Base-by-base conservation (phyloP, 2,113 vertebrate genomes). In the Butorides virescens region DNA sequence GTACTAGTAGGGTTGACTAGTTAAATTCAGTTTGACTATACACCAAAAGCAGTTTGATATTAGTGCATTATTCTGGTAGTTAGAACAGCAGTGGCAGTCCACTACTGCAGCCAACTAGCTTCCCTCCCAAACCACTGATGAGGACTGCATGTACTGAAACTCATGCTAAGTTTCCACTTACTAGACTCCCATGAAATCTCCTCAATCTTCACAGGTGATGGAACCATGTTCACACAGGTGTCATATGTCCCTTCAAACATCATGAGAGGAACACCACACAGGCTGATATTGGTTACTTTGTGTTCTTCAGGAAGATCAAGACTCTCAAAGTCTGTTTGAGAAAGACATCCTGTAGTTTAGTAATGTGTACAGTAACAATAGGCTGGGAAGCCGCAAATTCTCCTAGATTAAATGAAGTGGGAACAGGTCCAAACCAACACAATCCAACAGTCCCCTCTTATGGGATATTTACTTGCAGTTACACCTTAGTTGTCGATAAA, bases 281-380 rank as follows among this genome's bases (percentile, higher is more conserved):
- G 83, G 63, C 97, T 88, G 34, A 98, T 85, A 49, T 96, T 92
- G 65, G 97, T 97, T 19, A 98, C 39, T 71, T 90, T 97, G 58
- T 98, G n/a, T 44, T 98, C 98, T 71, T 98, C 98, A 67, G 98
- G 97, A 88, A 98, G 89, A 59, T 98, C 98, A 75, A 98, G 98
- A 71, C 77, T 97, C 86, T 98, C 98, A 86, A 98, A 98, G 14
- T 98, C 98, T 98, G 92, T 88, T 95, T 39, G 82, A 58, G 34
- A 39, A 86, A 90, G 77, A 58, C 23, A 81, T 6, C 50, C 2
- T 16, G 20, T 56, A 58, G 21, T 55, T 75, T 32, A 94, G 25
- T 32, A 44, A 83, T 23, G 8, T 7, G 1, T 17, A 18, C 27
- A 61, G 27, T 3, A 58, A 9, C 29, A 81, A 27, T 11, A 65